These are phyloP conservation scores for Lepidostoma basale DNA, from an alignment of 1,140 invertebrate species.

Conservation along the genomic window DNA sequence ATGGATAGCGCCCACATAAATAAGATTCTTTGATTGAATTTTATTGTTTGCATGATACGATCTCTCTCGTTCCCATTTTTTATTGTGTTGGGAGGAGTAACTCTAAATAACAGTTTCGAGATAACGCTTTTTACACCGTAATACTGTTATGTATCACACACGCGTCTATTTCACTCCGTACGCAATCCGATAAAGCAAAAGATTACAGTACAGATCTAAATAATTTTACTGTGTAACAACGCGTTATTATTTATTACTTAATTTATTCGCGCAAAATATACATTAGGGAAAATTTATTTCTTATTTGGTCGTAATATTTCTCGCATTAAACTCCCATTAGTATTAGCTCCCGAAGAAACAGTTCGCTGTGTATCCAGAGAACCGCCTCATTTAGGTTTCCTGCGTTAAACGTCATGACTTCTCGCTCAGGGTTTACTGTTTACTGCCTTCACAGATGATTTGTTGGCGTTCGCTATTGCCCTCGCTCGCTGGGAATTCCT, in stretches of 20 bases:
- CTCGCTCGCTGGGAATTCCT: background rate
- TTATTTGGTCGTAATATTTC: slow-evolving; percentile 7
- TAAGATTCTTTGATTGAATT: background rate
- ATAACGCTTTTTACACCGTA: too few relatives aligned
- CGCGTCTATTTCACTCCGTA: too few relatives aligned
- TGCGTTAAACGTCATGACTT: slow-evolving; percentile 21
- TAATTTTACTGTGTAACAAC: too few relatives aligned
- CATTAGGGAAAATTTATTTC: slow-evolving; percentile 5
- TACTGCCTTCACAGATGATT: slow-evolving; percentile 18
- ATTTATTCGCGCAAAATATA: background rate
- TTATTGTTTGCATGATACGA: slow-evolving; percentile 2
- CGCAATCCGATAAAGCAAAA: too few relatives aligned
- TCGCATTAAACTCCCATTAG: slow-evolving; percentile 17
- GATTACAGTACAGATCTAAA: too few relatives aligned
- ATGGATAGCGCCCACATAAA: background rate
- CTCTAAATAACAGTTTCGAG: too few relatives aligned
- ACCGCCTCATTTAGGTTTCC: slow-evolving; percentile 17
- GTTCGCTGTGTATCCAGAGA: background rate
- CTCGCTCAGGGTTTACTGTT: slow-evolving; percentile 10
- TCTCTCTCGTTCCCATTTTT: background rate
- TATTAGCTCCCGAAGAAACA: slow-evolving; percentile 6
- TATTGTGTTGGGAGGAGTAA: too few relatives aligned
- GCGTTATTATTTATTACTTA: too few relatives aligned
- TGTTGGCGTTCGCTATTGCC: background rate
- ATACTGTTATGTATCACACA: too few relatives aligned